Evolutionary conservation across 1,140 invertebrate genomes (phyloP).

Genomic region (Bathynomus jamesi): DNA sequence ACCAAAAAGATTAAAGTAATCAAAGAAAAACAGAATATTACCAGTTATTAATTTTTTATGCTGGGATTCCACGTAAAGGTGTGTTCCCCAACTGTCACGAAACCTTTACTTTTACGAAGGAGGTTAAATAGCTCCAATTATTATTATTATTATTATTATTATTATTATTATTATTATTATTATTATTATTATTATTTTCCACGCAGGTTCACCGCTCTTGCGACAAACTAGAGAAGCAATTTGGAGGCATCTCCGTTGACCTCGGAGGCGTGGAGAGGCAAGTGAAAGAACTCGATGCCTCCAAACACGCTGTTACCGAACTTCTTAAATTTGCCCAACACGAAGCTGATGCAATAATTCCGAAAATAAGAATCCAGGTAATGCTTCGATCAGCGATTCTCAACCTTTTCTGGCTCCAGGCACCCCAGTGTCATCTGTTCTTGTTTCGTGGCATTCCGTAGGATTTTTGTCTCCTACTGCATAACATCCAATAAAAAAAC

Average conservation of each 20-base stretch:
- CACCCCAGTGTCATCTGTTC: too few relatives aligned
- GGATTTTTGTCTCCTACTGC: too few relatives aligned
- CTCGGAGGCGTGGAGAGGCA: constrained; percentile 47
- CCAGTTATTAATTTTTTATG: too few relatives aligned
- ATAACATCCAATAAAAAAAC: too few relatives aligned
- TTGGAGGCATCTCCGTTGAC: constrained; percentile 44
- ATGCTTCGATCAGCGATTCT: constrained; percentile 22
- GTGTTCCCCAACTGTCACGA: too few relatives aligned
- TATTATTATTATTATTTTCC: neutral
- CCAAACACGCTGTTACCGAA: constrained; percentile 52
- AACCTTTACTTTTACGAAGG: too few relatives aligned
- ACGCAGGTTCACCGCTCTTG: constrained; percentile 50
- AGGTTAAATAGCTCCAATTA: neutral
- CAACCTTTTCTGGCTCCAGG: too few relatives aligned
- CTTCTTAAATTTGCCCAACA: constrained; percentile 52
- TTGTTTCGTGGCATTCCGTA: too few relatives aligned
- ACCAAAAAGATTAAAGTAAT: too few relatives aligned
- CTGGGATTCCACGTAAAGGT: too few relatives aligned
- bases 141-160: neutral
- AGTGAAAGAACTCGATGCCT: constrained; percentile 53
- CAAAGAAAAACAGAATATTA: too few relatives aligned
- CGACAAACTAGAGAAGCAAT: constrained; percentile 46
- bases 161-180: neutral
- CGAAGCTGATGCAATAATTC: constrained; percentile 56
- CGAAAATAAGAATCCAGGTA: constrained; percentile 57